phyloP scores from a whole-genome alignment of 2,113 vertebrate genomes.

The Clarias gariepinus region DNA sequence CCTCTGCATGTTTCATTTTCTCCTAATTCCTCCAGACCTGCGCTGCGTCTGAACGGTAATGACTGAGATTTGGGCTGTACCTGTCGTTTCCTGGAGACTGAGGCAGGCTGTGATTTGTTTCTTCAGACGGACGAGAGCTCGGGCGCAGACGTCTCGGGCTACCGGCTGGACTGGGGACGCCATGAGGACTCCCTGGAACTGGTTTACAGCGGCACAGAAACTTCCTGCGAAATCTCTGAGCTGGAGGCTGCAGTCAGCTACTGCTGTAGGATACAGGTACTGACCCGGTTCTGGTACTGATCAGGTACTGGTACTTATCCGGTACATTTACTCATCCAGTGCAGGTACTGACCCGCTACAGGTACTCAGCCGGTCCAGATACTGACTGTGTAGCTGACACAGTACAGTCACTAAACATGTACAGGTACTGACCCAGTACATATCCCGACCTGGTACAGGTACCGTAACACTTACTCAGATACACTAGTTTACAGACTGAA shows the following conservation, averaged over 20 bases:
- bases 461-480: neutral
- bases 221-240: constrained; percentile 83
- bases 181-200: constrained; percentile 86
- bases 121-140: constrained; percentile 88
- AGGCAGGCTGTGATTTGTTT: constrained; percentile 31
- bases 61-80: constrained; percentile 9
- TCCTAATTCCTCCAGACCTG: constrained; percentile 18
- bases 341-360: neutral
- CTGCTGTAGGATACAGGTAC: constrained; percentile 87
- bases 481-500: too few relatives aligned
- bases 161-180: constrained; percentile 90
- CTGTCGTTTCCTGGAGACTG: constrained; percentile 32
- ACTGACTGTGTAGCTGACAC: neutral
- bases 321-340: constrained; percentile 69
- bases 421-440: neutral
- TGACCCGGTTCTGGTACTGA: neutral
- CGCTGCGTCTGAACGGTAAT: constrained; percentile 28
- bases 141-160: constrained; percentile 93
- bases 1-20: constrained; percentile 21
- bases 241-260: constrained; percentile 84
- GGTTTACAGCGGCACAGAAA: constrained; percentile 81
- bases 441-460: neutral
- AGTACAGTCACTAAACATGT: neutral
- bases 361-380: neutral
- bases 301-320: neutral